phyloP scores from a whole-genome alignment of 2,888 invertebrate genomes.

The Nomada hirtipes region DNA sequence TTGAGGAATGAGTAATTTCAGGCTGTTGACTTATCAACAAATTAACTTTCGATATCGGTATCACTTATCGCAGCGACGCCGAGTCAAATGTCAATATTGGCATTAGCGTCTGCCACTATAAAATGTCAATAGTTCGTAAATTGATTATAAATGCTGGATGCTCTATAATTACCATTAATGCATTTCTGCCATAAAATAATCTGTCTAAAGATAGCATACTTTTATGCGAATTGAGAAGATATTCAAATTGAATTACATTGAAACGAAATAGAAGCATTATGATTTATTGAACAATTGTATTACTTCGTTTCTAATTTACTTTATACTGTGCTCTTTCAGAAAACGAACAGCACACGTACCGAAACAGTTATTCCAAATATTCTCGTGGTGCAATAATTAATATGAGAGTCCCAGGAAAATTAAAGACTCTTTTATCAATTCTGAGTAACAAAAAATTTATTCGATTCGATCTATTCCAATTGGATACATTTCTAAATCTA shows the following conservation, averaged over 20 bases:
- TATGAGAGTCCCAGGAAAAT: neutral
- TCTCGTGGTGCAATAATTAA: no score
- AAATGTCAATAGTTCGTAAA: conserved; percentile 6
- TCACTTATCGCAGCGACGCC: neutral
- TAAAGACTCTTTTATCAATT: no score
- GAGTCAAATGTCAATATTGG: conserved; percentile 16
- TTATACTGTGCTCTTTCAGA: neutral
- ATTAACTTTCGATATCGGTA: conserved; percentile 13
- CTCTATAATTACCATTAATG: neutral
- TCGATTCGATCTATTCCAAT: no score
- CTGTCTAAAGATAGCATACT: neutral
- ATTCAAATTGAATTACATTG: neutral
- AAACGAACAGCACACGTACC: neutral
- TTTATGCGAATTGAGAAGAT: no score
- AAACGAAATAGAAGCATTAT: neutral
- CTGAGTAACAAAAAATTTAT: no score
- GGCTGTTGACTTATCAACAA: neutral
- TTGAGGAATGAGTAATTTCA: neutral
- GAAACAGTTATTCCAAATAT: neutral
- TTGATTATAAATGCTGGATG: neutral
- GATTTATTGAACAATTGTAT: neutral
- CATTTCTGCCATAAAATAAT: neutral
- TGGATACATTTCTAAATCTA: no score
- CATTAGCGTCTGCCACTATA: neutral
- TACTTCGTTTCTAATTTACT: neutral